phyloP scores from a whole-genome alignment of 2,797 vertebrate species.

The Betta splendens region DNA sequence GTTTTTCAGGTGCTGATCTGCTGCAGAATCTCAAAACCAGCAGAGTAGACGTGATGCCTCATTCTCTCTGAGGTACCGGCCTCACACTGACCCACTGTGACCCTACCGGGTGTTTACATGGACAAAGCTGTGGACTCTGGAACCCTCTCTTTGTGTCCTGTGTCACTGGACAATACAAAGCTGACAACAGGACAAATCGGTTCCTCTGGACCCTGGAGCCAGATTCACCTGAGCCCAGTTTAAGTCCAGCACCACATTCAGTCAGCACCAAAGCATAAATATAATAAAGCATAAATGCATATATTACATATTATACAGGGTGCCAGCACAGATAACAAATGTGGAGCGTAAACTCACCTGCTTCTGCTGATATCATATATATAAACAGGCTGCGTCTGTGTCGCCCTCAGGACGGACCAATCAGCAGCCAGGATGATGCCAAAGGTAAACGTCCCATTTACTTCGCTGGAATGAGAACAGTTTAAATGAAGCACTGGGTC shows the following conservation, averaged over 20 bases:
- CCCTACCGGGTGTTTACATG: constrained; percentile 24
- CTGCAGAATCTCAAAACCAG: constrained; percentile 8
- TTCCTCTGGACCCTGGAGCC: too few species aligned
- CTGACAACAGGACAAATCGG: background rate
- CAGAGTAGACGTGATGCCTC: constrained; percentile 54
- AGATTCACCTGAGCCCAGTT: too few species aligned
- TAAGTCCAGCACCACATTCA: too few species aligned
- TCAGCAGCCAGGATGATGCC: constrained; percentile 81
- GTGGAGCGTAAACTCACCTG: too few species aligned
- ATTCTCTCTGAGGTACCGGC: constrained; percentile 57
- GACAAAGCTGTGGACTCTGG: constrained; percentile 55
- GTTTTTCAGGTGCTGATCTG: constrained; percentile 47
- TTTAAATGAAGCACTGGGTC: too few species aligned
- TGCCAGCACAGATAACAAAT: too few species aligned
- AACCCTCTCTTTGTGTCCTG: constrained; percentile 57
- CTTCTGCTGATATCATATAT: background rate
- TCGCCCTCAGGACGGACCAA: constrained; percentile 52
- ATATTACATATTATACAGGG: too few species aligned
- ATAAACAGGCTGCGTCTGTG: constrained; percentile 6
- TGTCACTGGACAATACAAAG: constrained; percentile 28
- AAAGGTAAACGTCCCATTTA: constrained; percentile 70
- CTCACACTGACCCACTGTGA: constrained; percentile 35
- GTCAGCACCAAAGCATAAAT: too few species aligned
- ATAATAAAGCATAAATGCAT: too few species aligned
- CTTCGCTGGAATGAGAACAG: too few species aligned